Evolutionary conservation across 2,797 vertebrate species (phyloP).

Genomic region (Euphonia xanthogaster): DNA sequence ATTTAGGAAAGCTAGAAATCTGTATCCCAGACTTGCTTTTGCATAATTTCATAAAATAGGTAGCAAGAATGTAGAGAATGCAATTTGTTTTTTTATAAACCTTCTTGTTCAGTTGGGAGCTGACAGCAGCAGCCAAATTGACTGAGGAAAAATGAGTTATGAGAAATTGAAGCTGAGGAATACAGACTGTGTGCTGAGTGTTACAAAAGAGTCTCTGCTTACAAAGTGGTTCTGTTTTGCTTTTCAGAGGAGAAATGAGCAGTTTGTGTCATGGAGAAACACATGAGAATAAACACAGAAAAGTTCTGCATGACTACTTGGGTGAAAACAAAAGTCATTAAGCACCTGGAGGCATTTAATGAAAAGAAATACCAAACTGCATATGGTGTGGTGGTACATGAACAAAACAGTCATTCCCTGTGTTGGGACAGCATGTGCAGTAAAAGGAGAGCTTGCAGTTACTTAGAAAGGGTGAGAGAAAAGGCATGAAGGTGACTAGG

Average conservation of each 20-base stretch:
- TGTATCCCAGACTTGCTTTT: conserved; percentile 9
- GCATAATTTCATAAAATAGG: conserved; percentile 4
- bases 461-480: not conserved
- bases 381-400: not conserved
- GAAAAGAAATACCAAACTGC: not conserved
- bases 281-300: conserved; percentile 1
- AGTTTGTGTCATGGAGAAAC: not conserved
- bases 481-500: not conserved
- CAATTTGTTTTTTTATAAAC: conserved; percentile 8
- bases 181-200: not conserved
- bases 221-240: not conserved
- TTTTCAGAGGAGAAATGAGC: not conserved
- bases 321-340: conserved; percentile 1
- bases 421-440: not conserved
- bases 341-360: conserved; percentile 13
- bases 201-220: not conserved
- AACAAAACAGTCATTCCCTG: not conserved
- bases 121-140: conserved; percentile 30
- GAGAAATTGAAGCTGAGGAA: conserved; percentile 4
- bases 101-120: not conserved
- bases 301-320: not conserved
- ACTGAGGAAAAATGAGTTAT: conserved; percentile 24
- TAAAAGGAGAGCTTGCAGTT: not conserved
- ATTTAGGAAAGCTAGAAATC: not conserved
- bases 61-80: not conserved